Base-by-base conservation (phyloP, 2,888 invertebrate genomes). In the Cyclophora punctaria region DNA sequence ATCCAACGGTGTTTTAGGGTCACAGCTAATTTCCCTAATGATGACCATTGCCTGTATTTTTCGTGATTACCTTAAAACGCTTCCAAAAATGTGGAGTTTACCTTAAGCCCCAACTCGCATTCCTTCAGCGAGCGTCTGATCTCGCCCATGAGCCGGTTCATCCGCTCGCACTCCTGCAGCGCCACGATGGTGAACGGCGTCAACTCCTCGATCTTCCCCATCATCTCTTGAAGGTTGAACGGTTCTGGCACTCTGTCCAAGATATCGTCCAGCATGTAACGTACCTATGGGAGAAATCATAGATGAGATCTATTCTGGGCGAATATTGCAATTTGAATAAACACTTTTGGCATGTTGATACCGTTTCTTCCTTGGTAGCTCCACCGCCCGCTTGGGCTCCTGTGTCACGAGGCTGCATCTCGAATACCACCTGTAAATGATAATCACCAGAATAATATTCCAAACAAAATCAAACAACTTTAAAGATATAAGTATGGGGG, bases 181-280 rank as follows among this genome's bases (percentile, higher is more conserved):
- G 95, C 95, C 0, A 98, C 98, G 48, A 98, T 96, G 0, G 95
- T 94, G 74, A 92, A 98, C 0, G 98, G 98, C 3, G 96, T 96
- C 56, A 95, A 90, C 67, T 98, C 97, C 77, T 98, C 97, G 3
- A 93, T 93, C 76, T 95, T 95, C 1, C 91, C 92, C 92, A 95
- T 93, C 69, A 98, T 90, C 73, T 98, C 98, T 0, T 85, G 72
- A 65, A 98, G 92, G 70, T 95, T 95, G 78, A 98, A 98, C 49
- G 94, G 93, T 55, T 96, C 95, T 0, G 97, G 97, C 6, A 98
- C 90, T 77, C 96, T 95, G 71, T 98, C 98, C 52, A 94, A 65
- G 46, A 97, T 92, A 68, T 98, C 98, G 69, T 98, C 98, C 50
- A 98, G 76, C 44, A 93, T 90, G 41, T 83, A 73, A 62, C 94